Percentiles rank a stretch among this genome's conserved stretches.
phyloP scores from a whole-genome alignment of 2,113 vertebrate species.

The Indicator indicator region DNA sequence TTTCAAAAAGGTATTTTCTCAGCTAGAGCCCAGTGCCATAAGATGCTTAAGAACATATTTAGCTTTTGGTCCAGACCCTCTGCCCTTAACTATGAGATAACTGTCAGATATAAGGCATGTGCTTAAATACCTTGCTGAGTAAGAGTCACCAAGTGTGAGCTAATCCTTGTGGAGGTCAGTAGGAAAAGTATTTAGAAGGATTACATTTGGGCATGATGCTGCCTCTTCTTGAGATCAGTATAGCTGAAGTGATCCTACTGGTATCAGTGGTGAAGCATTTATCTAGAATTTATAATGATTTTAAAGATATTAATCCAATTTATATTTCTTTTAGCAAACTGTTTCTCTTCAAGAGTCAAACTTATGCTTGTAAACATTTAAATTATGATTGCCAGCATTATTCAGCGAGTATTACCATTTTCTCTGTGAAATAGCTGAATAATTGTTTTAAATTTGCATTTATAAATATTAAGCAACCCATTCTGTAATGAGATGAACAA shows the following conservation, averaged over 20 bases:
- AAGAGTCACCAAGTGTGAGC: not conserved
- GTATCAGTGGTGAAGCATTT: not conserved
- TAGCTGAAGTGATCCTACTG: not conserved
- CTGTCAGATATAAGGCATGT: not conserved
- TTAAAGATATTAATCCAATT: not conserved
- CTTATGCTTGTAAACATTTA: not conserved
- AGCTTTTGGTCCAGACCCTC: not conserved
- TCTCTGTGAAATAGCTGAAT: not conserved
- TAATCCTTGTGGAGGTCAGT: not conserved
- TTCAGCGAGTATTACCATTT: not conserved
- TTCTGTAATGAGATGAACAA: not conserved
- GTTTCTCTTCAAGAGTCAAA: not conserved
- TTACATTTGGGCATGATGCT: not conserved
- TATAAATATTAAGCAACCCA: not conserved
- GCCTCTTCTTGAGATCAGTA: not conserved
- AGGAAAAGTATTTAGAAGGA: not conserved
- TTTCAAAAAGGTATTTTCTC: not conserved
- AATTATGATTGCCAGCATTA: not conserved
- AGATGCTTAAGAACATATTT: not conserved
- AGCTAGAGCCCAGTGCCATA: not conserved
- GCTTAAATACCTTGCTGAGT: not conserved
- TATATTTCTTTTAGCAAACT: not conserved
- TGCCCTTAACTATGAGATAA: not conserved
- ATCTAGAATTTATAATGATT: not conserved
- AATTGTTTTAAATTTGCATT: not conserved